Evolutionary conservation across 2,888 invertebrate species (phyloP).

Genomic region (Gymnoscelis rufifasciata): DNA sequence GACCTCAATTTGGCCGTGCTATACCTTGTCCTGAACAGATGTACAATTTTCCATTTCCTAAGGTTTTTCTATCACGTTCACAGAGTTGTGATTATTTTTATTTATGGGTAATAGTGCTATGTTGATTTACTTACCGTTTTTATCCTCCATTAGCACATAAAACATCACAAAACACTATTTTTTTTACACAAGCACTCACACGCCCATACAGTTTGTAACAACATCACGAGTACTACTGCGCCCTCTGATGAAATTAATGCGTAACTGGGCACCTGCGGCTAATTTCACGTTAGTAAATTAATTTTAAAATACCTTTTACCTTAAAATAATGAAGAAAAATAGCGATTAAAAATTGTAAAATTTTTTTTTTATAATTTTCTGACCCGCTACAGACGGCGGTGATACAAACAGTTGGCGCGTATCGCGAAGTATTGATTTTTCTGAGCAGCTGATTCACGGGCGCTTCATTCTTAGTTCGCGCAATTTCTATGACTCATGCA

Average conservation of each 20-base stretch:
- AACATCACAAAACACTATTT: constrained; percentile 73
- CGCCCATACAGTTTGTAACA: constrained; percentile 74
- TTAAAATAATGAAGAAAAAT: neutral
- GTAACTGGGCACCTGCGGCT: constrained; percentile 44
- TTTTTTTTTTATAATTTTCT: neutral
- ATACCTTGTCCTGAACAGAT: constrained; percentile 69
- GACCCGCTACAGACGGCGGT: neutral
- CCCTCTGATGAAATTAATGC: constrained; percentile 63
- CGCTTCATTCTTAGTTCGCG: constrained; percentile 47
- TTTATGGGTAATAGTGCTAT: constrained; percentile 35
- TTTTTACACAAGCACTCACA: constrained; percentile 77
- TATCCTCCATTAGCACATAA: constrained; percentile 58
- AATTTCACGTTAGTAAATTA: constrained; percentile 42
- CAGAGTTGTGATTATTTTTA: constrained; percentile 35
- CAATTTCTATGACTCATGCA: constrained; percentile 58
- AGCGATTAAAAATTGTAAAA: neutral
- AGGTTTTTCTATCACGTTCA: constrained; percentile 53
- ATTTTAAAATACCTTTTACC: constrained; percentile 32
- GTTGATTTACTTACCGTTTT: constrained; percentile 62
- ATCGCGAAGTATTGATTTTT: constrained; percentile 66
- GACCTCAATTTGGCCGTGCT: constrained; percentile 64
- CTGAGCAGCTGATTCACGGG: constrained; percentile 63
- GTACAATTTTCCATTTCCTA: constrained; percentile 65
- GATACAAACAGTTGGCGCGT: constrained; percentile 23
- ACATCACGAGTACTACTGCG: constrained; percentile 76